A percentile compares a stretch with the other conserved stretches of the same genome.
These are phyloP conservation scores for Aphelenchoides fujianensis DNA, from an alignment of 1,140 invertebrate species.

Conservation along the genomic window DNA sequence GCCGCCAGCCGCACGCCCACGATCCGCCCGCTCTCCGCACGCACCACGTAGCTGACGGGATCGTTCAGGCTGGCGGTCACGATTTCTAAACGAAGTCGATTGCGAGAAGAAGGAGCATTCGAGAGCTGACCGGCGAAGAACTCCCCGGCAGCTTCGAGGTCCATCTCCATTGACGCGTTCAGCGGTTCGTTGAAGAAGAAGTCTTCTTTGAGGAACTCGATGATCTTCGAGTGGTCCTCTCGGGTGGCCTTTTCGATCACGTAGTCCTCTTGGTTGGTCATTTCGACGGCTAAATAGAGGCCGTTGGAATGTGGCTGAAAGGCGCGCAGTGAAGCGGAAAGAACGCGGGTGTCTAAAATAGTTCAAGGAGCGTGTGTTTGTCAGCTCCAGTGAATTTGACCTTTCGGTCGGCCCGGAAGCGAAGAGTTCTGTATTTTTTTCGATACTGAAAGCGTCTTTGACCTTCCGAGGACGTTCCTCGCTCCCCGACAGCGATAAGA, in stretches of 20 bases:
- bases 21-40: neutral
- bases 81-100: conserved; percentile 16
- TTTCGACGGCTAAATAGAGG: no score
- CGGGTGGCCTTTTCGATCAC: conserved; percentile 2
- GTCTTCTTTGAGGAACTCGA: neutral
- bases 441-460: no score
- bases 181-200: conserved; percentile 13
- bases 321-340: no score
- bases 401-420: no score
- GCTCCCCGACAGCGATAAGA: no score
- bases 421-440: no score
- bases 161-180: neutral
- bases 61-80: neutral
- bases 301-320: no score
- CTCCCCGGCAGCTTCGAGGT: neutral
- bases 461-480: no score
- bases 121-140: neutral
- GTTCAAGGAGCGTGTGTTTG: no score
- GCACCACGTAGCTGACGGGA: conserved; percentile 7
- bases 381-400: no score
- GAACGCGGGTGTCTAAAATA: no score
- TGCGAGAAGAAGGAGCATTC: no score
- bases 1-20: conserved; percentile 6
- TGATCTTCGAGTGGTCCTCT: neutral
- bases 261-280: neutral